Percentiles rank a stretch among this genome's conserved stretches.
Evolutionary conservation across 2,797 vertebrate genomes (phyloP).

Genomic region (Enteromius argenteus): DNA sequence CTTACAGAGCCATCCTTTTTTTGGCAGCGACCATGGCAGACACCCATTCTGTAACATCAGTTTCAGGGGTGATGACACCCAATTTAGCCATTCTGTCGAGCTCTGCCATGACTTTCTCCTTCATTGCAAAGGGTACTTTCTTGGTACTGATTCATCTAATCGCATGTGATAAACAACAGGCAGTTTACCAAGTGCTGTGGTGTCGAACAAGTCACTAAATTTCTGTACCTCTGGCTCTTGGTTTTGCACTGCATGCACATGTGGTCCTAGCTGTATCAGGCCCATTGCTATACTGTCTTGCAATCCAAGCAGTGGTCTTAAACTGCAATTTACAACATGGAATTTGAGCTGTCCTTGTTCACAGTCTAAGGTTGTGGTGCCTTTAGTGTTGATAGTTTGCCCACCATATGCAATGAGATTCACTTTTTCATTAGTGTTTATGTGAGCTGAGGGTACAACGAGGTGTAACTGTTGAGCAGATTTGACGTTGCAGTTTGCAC

Average conservation of each 20-base stretch:
- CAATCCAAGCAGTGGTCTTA: too few relatives aligned
- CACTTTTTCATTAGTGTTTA: not conserved
- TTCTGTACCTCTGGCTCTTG: too few relatives aligned
- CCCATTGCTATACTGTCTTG: too few relatives aligned
- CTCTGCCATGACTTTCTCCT: not conserved
- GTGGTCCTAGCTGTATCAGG: too few relatives aligned
- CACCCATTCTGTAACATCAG: conserved; percentile 37
- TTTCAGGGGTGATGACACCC: too few relatives aligned
- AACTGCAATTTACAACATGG: not conserved
- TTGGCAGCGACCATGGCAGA: conserved; percentile 25
- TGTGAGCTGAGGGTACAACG: not conserved
- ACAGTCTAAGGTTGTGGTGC: not conserved
- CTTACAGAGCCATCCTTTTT: conserved; percentile 12
- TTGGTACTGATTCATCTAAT: too few relatives aligned
- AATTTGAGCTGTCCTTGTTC: not conserved
- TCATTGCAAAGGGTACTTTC: conserved; percentile 21
- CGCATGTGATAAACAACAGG: too few relatives aligned
- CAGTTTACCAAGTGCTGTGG: too few relatives aligned
- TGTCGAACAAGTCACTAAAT: too few relatives aligned
- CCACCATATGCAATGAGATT: not conserved
- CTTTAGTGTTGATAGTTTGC: conserved; percentile 9
- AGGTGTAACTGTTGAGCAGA: not conserved
- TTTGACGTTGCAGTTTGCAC: conserved; percentile 6
- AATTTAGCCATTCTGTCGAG: not conserved
- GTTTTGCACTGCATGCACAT: too few relatives aligned